Evolutionary conservation across 92 coral and sea anemone species (phyloP).

Genomic region (Porites cylindrica): DNA sequence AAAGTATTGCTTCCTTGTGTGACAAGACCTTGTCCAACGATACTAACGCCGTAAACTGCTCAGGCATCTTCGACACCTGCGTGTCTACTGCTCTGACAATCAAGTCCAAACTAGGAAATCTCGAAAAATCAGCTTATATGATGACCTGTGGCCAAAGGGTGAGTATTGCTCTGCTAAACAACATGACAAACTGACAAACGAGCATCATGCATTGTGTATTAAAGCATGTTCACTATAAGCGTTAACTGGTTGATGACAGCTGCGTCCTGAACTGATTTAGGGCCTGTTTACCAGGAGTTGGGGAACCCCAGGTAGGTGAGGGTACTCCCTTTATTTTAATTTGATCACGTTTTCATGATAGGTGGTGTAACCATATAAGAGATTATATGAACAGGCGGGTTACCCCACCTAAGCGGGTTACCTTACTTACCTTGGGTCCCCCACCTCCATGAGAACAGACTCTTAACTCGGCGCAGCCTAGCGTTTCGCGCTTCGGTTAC

Average conservation of each 20-base stretch:
- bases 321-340: too few species aligned
- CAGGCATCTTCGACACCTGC: constrained; percentile 2
- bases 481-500: too few species aligned
- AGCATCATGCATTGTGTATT: neutral
- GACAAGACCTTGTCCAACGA: neutral
- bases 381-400: too few species aligned
- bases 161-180: neutral
- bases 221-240: neutral
- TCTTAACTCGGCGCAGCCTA: too few species aligned
- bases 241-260: neutral
- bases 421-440: too few species aligned
- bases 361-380: too few species aligned
- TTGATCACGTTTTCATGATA: too few species aligned
- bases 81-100: constrained; percentile 7
- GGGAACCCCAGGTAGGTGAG: too few species aligned
- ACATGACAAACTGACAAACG: neutral
- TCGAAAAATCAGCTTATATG: neutral
- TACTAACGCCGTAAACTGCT: neutral
- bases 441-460: too few species aligned
- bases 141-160: constrained; percentile 26
- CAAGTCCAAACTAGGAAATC: constrained; percentile 4
- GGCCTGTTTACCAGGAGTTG: too few species aligned
- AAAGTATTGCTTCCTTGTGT: neutral
- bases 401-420: too few species aligned
- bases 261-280: too few species aligned